Base-by-base conservation (phyloP, 2,113 vertebrate genomes). In the Gorsachius goisagi region DNA sequence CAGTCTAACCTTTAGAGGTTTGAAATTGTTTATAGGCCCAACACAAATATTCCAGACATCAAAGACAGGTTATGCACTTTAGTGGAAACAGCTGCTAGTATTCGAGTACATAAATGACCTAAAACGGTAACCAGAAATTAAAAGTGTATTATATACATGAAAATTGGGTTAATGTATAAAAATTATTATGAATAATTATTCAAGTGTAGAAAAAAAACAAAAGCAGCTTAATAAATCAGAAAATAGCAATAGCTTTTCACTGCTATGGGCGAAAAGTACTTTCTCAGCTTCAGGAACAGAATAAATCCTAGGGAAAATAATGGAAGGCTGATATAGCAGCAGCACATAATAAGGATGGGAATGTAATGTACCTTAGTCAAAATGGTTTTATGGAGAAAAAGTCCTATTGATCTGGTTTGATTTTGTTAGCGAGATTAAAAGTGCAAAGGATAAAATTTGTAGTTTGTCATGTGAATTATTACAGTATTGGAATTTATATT, bases 381-480 rank as follows among this genome's bases (percentile, higher is more conserved):
- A 83, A 64, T 1, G 5, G 15, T 33, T 85, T 59, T n/a, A 35
- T 22, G 45, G 9, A 11, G 39, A 76, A 37, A 64, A 89, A 21
- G 13, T 56, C 33, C 1, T 44, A 69, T 9, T 1, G 2, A 14
- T 41, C 27, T n/a, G 19, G n/a, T 35, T 49, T 90, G 47, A 83
- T 83, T 84, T 79, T 67, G 41, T 62, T 67, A 78, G 16, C 0
- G 1, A 82, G 23, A 68, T 33, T 47, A 24, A 58, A 92, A 88
- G 39, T 10, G 33, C 0, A 0, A 72, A 55, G 16, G 19, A 68
- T 56, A 28, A 91, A 91, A 19, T 0, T 0, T 55, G 52, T 59
- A 72, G 59, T 32, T 5, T 33, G 24, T 5, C 62, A 50, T 9
- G 27, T 9, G 17, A 69, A 37, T 74, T 90, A 89, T 87, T 62